These are phyloP conservation scores for Bombylius major DNA, from an alignment of 2,888 invertebrate genomes.

Conservation along the genomic window DNA sequence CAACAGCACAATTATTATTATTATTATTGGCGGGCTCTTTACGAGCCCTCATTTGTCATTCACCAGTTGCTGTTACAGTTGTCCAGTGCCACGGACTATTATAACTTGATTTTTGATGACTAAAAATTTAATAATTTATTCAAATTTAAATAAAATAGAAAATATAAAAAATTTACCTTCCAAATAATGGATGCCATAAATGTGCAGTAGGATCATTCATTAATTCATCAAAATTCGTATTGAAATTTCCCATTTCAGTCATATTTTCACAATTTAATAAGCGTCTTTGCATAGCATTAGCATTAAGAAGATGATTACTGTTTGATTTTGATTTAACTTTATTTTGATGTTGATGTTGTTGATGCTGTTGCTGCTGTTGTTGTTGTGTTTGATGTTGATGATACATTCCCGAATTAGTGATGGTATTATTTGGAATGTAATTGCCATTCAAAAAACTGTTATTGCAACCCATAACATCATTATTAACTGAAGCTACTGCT, in stretches of 20 bases:
- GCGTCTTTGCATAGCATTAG: conserved; percentile 36
- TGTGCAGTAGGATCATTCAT: conserved; percentile 49
- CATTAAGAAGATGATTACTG: conserved; percentile 42
- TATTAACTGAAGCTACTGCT: neutral
- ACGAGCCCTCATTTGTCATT: conserved; percentile 43
- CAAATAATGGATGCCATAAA: conserved; percentile 75
- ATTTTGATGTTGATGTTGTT: conserved; percentile 28
- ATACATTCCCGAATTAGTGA: conserved; percentile 6
- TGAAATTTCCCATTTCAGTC: conserved; percentile 53
- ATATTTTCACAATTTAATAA: conserved; percentile 39
- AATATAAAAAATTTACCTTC: conserved; percentile 48
- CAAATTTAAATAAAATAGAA: no score
- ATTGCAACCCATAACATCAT: neutral
- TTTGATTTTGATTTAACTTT: conserved; percentile 44
- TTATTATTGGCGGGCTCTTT: conserved; percentile 28
- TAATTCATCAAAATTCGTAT: conserved; percentile 43
- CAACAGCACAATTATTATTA: conserved; percentile 14
- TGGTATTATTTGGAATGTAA: neutral
- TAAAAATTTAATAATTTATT: conserved; percentile 12
- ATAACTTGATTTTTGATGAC: conserved; percentile 35
- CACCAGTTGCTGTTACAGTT: conserved; percentile 43
- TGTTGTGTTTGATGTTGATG: conserved; percentile 15
- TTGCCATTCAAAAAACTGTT: neutral
- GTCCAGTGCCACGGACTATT: conserved; percentile 47
- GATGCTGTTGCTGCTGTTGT: conserved; percentile 18